Base-by-base conservation (phyloP, 2,797 vertebrate genomes). In the Vespertilio murinus region DNA sequence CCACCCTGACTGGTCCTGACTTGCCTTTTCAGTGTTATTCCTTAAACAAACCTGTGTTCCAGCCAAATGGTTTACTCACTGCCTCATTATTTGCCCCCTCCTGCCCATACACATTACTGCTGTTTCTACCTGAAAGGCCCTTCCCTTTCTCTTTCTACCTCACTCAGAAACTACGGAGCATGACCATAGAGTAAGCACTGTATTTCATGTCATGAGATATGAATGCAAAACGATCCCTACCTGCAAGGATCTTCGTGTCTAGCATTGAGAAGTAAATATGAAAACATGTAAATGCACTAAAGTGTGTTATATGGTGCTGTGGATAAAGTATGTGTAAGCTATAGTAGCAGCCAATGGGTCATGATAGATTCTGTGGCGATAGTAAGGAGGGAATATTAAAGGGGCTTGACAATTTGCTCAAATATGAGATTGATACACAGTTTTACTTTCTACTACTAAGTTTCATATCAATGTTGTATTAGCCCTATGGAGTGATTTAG, bases 391-490 rank as follows among this genome's bases (percentile, higher is more conserved):
- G 35, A 83, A 45, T 35, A 42, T 79, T 80, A 73, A 95, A 35
- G 61, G 35, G 40, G 52, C 42, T 88, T 94, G 14, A 67, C 28
- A 73, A 4, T 70, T 52, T 80, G n/a, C n/a, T 84, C 54, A 93
- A 22, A 85, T 67, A 54, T 8, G 28, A 83, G n/a, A 40, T 73
- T 67, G 47, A 9, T 79, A 40, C 14, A 79, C 10, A 61, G 10
- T 80, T 91, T 84, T 90, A 70, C 42, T 65, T 91, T 47, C n/a
- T 38, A 40, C 67, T 92, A 20, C 18, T 79, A 49, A 79, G 30
- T 85, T 92, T 75, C 47, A 70, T 73, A 28, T 94, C 49, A 92
- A 78, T 23, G 33, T 69, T 92, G 10, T 92, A 64, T 12, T 85
- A 88, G 14, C 33, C 11, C 25, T 69, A 6, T 87, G 40, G 45